Evolutionary conservation across 2,888 invertebrate species (phyloP).

Genomic region (Marronus borbonicus): DNA sequence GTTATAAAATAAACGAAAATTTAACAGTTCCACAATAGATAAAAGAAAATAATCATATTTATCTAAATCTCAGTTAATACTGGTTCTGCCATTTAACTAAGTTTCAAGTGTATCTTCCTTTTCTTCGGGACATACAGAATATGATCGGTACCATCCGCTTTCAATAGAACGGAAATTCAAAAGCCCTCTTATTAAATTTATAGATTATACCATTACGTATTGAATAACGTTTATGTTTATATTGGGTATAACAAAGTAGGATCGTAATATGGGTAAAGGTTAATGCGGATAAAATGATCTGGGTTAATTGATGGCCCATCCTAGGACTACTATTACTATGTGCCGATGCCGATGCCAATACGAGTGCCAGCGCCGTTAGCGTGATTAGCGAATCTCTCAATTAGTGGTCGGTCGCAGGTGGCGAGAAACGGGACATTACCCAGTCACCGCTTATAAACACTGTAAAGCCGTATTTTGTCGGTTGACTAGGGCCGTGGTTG

Average conservation of each 20-base stretch:
- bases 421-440: slow-evolving; percentile 51
- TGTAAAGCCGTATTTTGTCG: slow-evolving; percentile 50
- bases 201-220: slow-evolving; percentile 38
- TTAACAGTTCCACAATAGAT: too few relatives aligned
- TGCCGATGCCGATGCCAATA: slow-evolving; percentile 34
- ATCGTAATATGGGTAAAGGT: slow-evolving; percentile 48
- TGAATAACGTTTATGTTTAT: slow-evolving; percentile 38
- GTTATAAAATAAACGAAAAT: too few relatives aligned
- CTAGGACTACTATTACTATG: slow-evolving; percentile 21
- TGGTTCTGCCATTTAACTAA: too few relatives aligned
- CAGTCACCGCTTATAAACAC: slow-evolving; percentile 51
- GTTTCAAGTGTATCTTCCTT: too few relatives aligned
- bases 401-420: slow-evolving; percentile 53
- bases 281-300: slow-evolving; percentile 50
- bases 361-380: slow-evolving; percentile 28
- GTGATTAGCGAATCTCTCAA: slow-evolving; percentile 53
- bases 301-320: slow-evolving; percentile 48
- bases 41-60: too few relatives aligned
- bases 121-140: too few relatives aligned
- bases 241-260: slow-evolving; percentile 38
- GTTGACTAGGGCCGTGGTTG: slow-evolving; percentile 50
- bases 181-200: slow-evolving; percentile 34
- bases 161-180: neutral
- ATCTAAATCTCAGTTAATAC: too few relatives aligned
- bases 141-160: neutral